A percentile compares a stretch with the other conserved stretches of the same genome.
phyloP scores from a whole-genome alignment of 1,140 invertebrate species.

The Coptotermes formosanus region DNA sequence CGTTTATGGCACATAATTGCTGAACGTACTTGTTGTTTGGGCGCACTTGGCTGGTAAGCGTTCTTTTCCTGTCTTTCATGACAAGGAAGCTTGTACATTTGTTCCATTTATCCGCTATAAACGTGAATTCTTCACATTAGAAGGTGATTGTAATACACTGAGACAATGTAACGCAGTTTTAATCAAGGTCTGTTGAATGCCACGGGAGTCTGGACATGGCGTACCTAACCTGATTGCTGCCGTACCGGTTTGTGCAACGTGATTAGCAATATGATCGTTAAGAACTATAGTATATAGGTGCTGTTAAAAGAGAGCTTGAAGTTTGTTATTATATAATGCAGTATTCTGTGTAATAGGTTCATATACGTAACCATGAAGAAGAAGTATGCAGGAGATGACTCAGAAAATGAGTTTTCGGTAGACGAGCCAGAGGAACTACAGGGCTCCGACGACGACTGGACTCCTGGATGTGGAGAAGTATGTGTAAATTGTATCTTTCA shows the following conservation, averaged over 20 bases:
- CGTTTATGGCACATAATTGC: background rate
- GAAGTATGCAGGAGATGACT: slow-evolving; percentile 32
- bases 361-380: slow-evolving; percentile 28
- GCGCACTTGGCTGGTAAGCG: background rate
- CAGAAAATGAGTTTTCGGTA: slow-evolving; percentile 50
- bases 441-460: slow-evolving; percentile 51
- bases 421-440: slow-evolving; percentile 52
- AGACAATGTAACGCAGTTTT: background rate
- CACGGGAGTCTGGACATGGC: background rate
- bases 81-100: background rate
- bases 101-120: background rate
- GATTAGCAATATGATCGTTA: background rate
- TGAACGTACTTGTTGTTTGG: slow-evolving; percentile 11
- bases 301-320: background rate
- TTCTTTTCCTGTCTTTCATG: background rate
- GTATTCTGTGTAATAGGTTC: background rate
- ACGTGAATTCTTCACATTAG: background rate
- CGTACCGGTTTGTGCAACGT: slow-evolving; percentile 1
- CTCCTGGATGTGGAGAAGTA: slow-evolving; percentile 46
- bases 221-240: slow-evolving; percentile 4
- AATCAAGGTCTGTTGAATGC: background rate
- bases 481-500: slow-evolving; percentile 35
- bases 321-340: background rate
- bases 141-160: background rate
- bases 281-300: background rate